Percentiles rank a stretch among this genome's conserved stretches.
Evolutionary conservation across 2,888 invertebrate species (phyloP).

Genomic region (Galerucella calmariensis): DNA sequence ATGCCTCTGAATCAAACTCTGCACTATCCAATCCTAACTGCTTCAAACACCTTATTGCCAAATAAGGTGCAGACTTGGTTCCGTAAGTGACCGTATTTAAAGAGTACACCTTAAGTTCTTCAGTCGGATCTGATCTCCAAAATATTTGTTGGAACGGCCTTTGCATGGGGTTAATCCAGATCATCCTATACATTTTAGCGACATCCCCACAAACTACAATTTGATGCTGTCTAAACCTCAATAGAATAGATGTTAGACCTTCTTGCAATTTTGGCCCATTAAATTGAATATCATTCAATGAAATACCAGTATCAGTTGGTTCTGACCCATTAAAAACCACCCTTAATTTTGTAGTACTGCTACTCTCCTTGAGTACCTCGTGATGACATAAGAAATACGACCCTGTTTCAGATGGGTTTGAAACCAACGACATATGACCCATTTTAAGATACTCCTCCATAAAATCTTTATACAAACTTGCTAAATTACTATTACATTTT

Average conservation of each 20-base stretch:
- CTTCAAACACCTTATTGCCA: background rate
- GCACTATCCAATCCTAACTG: too few species aligned
- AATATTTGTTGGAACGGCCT: background rate
- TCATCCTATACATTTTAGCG: background rate
- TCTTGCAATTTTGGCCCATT: conserved; percentile 34
- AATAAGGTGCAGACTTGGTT: background rate
- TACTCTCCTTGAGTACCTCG: conserved; percentile 26
- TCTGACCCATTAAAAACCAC: conserved; percentile 35
- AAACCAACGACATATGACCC: background rate
- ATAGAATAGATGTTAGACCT: conserved; percentile 31
- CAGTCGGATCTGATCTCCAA: conserved; percentile 15
- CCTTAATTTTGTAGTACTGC: conserved; percentile 29
- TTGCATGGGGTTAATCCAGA: conserved; percentile 14
- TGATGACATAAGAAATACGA: conserved; percentile 22
- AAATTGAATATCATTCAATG: conserved; percentile 31
- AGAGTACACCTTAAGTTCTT: conserved; percentile 12
- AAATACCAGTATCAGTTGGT: conserved; percentile 23
- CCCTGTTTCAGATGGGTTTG: background rate
- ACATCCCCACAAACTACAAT: conserved; percentile 15
- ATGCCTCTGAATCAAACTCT: too few species aligned
- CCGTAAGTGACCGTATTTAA: conserved; percentile 19
- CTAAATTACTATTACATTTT: background rate
- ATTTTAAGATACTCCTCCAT: conserved; percentile 1
- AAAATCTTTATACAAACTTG: conserved; percentile 1
- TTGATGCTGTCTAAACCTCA: conserved; percentile 30